Percentiles rank a stretch among this genome's conserved stretches.
Conservation (phyloP, 2,113 vertebrate species). For the Amia ocellicauda region DNA sequence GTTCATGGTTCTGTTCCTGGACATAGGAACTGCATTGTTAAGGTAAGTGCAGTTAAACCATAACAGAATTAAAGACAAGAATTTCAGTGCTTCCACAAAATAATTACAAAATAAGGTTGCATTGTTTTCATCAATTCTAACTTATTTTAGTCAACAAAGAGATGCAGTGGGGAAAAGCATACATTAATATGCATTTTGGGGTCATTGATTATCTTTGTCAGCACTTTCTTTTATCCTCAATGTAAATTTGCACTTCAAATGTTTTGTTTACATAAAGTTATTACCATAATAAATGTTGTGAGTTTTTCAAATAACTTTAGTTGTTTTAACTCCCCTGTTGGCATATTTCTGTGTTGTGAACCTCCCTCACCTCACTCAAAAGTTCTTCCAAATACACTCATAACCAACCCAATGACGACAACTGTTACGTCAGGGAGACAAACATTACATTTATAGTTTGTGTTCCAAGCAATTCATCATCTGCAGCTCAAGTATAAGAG, state of each 20-base stretch:
- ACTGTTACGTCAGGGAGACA: too few species aligned
- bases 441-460: too few species aligned
- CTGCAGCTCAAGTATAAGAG: too few species aligned
- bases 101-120: too few species aligned
- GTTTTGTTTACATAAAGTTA: background rate
- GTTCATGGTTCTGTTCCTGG: constrained; percentile 89
- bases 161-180: background rate
- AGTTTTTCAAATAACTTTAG: background rate
- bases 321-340: background rate
- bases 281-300: background rate
- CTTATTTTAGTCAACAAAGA: constrained; percentile 19
- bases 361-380: too few species aligned
- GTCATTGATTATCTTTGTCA: constrained; percentile 8
- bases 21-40: constrained; percentile 87
- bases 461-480: too few species aligned
- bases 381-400: too few species aligned
- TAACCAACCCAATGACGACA: too few species aligned
- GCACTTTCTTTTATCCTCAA: background rate
- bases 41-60: constrained; percentile 69
- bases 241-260: background rate
- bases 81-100: too few species aligned
- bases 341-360: background rate
- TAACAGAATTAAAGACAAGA: background rate
- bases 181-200: constrained; percentile 16
- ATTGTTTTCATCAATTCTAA: constrained; percentile 26